Evolutionary conservation across 2,113 vertebrate genomes (phyloP).

Genomic region (Lathamus discolor): DNA sequence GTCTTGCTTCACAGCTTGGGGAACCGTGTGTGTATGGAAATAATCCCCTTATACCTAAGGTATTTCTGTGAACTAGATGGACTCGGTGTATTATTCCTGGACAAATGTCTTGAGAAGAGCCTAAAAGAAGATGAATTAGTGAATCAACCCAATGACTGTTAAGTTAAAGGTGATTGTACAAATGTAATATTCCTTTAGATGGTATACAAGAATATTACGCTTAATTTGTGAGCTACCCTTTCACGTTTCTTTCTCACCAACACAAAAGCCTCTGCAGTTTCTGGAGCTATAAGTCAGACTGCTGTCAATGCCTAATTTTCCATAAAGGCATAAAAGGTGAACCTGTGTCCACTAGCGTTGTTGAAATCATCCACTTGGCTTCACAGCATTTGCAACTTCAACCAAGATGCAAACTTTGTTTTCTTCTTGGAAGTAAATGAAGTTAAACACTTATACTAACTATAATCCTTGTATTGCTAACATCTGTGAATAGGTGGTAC

Average conservation of each 20-base stretch:
- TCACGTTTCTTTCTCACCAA: background rate
- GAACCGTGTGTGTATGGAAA: background rate
- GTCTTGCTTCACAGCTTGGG: background rate
- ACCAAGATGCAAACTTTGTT: background rate
- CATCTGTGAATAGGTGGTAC: background rate
- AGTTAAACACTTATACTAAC: background rate
- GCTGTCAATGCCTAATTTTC: background rate
- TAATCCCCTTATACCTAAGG: background rate
- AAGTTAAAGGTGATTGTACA: background rate
- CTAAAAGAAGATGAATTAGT: background rate
- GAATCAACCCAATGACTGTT: background rate
- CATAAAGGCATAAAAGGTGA: background rate
- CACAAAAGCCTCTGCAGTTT: background rate
- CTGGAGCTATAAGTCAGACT: background rate
- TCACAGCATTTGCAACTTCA: background rate
- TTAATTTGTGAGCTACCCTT: background rate
- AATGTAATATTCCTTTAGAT: background rate
- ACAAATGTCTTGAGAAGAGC: background rate
- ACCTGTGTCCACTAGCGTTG: background rate
- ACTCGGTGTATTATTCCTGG: background rate
- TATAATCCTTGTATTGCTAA: background rate
- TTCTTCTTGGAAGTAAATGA: background rate
- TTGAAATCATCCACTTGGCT: background rate
- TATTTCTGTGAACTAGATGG: background rate
- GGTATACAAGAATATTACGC: background rate